These are phyloP conservation scores for Auanema freiburgensis DNA, from an alignment of 2,888 invertebrate genomes.

Conservation along the genomic window DNA sequence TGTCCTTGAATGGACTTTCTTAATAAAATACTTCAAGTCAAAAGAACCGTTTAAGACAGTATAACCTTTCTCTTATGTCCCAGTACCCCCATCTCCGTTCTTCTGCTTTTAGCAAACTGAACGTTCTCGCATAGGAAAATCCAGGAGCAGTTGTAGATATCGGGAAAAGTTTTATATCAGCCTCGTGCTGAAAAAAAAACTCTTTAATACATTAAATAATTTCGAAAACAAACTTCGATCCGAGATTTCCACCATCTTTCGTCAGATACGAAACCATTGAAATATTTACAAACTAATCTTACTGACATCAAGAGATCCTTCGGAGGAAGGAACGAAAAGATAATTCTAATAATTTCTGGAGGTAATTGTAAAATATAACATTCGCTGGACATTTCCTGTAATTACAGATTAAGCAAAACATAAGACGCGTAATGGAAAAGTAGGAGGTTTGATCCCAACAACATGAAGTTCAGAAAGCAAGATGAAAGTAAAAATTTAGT, in stretches of 20 bases:
- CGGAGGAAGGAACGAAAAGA: background rate
- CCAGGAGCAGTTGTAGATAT: background rate
- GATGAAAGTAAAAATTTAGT: background rate
- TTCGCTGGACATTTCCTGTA: too few species aligned
- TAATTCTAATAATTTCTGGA: background rate
- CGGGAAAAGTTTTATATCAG: too few species aligned
- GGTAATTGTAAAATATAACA: background rate
- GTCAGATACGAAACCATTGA: conserved; percentile 24
- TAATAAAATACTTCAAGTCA: background rate
- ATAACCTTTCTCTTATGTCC: too few species aligned
- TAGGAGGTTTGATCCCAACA: background rate
- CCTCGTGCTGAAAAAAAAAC: too few species aligned
- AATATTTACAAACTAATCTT: conserved; percentile 26
- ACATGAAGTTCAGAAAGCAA: background rate
- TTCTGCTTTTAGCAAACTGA: conserved; percentile 6
- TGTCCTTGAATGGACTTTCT: conserved; percentile 25
- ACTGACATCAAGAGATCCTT: background rate
- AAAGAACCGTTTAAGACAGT: too few species aligned
- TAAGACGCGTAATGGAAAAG: background rate
- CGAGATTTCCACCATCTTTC: conserved; percentile 30
- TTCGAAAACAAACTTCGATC: conserved; percentile 8
- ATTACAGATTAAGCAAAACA: background rate
- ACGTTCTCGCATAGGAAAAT: conserved; percentile 11
- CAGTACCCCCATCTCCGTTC: conserved; percentile 11
- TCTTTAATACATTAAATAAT: too few species aligned